Base-by-base conservation (phyloP, 2,888 invertebrate species). In the Heterodera filipjevi region DNA sequence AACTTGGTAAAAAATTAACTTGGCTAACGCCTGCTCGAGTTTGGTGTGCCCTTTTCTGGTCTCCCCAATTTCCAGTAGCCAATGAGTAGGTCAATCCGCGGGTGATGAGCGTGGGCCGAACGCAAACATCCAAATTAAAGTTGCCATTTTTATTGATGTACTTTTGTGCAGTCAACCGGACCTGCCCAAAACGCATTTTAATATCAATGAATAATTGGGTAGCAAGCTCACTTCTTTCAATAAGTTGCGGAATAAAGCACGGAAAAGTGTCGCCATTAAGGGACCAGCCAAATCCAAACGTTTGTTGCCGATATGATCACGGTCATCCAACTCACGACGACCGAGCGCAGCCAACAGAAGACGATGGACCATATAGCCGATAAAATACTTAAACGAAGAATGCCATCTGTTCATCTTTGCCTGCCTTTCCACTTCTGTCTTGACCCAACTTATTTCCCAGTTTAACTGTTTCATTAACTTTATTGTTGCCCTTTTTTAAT, bases 271-370 rank as follows among this genome's bases (percentile, higher is more conserved):
- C 53, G 99, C 98, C 80, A 99, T 90, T 77, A 99, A 90, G 0
- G 99, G 99, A 14, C 99, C 99, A 84, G 99, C 99, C 81, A 99
- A 92, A 91, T 99, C 99, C 77, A 99, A 92, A 85, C 99, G 92
- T 90, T 99, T 99, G 90, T 99, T 98, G 66, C 99, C 99, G 90
- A 99, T 98, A 90, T 99, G 99, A 97, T 99, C 99, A 89, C 99
- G 93, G 92, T 99, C 99, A 90, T 99, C 99, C 70, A 98, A 92
- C 91, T 99, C 98, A 83, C 98, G 92, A n/a, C 99, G 92, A 81
- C 96, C 96, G 80, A 99, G 91, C 22, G 98, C 94, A 75, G 98
- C 98, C 82, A 98, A 91, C 76, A 99, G 91, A 80, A 99, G 91
- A 84, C 99, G 93, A 90, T 99, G 98, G 0, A 99, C 99, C 99